A percentile compares a stretch with the other conserved stretches of the same genome.
phyloP scores from a whole-genome alignment of 2,113 vertebrate genomes.

The Perccottus glenii region DNA sequence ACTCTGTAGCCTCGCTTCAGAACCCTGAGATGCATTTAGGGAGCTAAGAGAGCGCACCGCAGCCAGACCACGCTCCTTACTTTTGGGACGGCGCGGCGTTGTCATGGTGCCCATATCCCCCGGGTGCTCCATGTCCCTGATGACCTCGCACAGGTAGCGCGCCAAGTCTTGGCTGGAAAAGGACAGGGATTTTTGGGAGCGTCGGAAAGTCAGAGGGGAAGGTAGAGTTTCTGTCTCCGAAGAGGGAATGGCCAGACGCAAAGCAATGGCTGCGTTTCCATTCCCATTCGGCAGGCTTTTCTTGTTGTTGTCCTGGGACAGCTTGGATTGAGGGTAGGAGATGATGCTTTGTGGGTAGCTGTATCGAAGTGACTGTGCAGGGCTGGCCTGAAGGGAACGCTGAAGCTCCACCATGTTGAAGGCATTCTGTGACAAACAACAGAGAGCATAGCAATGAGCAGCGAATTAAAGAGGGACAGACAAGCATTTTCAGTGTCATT shows the following conservation, averaged over 20 bases:
- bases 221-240: constrained; percentile 70
- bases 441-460: constrained; percentile 10
- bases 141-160: constrained; percentile 79
- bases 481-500: constrained; percentile 26
- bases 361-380: constrained; percentile 77
- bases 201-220: constrained; percentile 67
- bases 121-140: constrained; percentile 74
- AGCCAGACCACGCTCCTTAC: constrained; percentile 76
- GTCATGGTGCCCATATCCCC: constrained; percentile 62
- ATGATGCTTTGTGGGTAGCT: constrained; percentile 67
- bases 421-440: constrained; percentile 76
- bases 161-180: constrained; percentile 78
- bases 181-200: constrained; percentile 71
- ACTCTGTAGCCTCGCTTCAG: constrained; percentile 59
- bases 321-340: constrained; percentile 70
- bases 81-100: constrained; percentile 50
- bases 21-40: constrained; percentile 71
- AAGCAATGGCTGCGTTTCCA: constrained; percentile 69
- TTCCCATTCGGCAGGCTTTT: constrained; percentile 50
- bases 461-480: neutral
- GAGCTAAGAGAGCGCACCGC: constrained; percentile 83
- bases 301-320: constrained; percentile 54
- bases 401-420: constrained; percentile 90
- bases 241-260: constrained; percentile 77
- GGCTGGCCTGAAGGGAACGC: constrained; percentile 84